Conservation (phyloP, 2,888 invertebrate species). For the Escarpia spicata region DNA sequence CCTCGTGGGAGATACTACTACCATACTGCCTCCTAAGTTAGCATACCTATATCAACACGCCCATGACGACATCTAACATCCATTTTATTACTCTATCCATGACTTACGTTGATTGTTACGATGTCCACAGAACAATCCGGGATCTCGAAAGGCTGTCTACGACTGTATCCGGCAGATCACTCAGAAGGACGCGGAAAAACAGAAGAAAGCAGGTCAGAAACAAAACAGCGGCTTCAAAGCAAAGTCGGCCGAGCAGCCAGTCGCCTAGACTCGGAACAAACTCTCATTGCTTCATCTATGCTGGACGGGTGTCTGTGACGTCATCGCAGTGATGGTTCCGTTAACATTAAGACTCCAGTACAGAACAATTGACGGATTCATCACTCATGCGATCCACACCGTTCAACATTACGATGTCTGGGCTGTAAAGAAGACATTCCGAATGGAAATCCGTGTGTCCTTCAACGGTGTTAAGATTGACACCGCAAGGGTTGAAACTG, state of each 20-base stretch:
- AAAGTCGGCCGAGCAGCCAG: neutral
- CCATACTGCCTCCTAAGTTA: too few relatives aligned
- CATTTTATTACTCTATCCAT: neutral
- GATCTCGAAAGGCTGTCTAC: conserved; percentile 58
- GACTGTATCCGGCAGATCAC: conserved; percentile 51
- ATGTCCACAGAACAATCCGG: conserved; percentile 57
- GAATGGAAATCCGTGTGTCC: neutral
- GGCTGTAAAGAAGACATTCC: neutral
- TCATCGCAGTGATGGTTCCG: neutral
- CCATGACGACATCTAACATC: neutral
- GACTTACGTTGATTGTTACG: neutral
- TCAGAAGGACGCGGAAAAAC: conserved; percentile 24
- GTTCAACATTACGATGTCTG: neutral
- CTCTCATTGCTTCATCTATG: neutral
- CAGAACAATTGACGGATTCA: too few relatives aligned
- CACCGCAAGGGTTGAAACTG: neutral
- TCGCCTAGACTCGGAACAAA: neutral
- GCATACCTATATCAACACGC: too few relatives aligned
- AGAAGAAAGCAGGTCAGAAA: neutral
- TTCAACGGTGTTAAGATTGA: neutral
- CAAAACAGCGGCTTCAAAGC: neutral
- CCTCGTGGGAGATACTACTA: too few relatives aligned
- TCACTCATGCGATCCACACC: too few relatives aligned
- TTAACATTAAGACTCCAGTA: neutral
- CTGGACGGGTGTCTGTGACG: neutral